Evolutionary conservation across 2,113 vertebrate genomes (phyloP).

Genomic region (Nansenia antarctica): DNA sequence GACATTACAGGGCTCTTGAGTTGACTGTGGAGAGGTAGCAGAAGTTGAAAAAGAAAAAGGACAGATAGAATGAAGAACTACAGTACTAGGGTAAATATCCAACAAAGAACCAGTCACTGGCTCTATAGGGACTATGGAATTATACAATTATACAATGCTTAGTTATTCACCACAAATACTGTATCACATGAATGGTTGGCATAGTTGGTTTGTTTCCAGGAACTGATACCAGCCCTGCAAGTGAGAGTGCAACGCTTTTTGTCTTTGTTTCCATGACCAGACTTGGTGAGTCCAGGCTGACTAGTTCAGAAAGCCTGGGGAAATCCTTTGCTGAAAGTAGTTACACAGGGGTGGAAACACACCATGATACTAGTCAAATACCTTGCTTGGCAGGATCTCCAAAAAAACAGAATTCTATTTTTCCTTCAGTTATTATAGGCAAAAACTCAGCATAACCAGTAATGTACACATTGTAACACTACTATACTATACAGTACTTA

Average conservation of each 20-base stretch:
- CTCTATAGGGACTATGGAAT: not conserved
- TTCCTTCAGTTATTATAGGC: too few species aligned
- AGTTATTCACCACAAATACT: not conserved
- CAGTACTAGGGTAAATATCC: not conserved
- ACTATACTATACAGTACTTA: not conserved
- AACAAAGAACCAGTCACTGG: not conserved
- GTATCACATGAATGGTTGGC: not conserved
- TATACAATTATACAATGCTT: not conserved
- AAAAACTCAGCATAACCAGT: too few species aligned
- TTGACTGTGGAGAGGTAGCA: not conserved
- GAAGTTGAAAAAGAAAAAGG: not conserved
- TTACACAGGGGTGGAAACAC: too few species aligned
- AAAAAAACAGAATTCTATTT: too few species aligned
- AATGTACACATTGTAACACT: too few species aligned
- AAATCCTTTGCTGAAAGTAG: too few species aligned
- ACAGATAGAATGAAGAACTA: not conserved
- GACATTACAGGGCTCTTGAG: constrained; percentile 7
- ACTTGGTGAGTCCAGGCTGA: too few species aligned
- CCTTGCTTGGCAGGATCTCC: too few species aligned
- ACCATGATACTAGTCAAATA: too few species aligned
- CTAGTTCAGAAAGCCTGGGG: too few species aligned
- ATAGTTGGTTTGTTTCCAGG: constrained; percentile 17
- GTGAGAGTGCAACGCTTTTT: too few species aligned
- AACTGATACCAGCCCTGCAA: too few species aligned
- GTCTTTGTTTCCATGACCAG: not conserved